These are phyloP conservation scores for Beroe ovata DNA, from an alignment of 37 sponge, comb jelly and placozoan species.

Conservation along the genomic window DNA sequence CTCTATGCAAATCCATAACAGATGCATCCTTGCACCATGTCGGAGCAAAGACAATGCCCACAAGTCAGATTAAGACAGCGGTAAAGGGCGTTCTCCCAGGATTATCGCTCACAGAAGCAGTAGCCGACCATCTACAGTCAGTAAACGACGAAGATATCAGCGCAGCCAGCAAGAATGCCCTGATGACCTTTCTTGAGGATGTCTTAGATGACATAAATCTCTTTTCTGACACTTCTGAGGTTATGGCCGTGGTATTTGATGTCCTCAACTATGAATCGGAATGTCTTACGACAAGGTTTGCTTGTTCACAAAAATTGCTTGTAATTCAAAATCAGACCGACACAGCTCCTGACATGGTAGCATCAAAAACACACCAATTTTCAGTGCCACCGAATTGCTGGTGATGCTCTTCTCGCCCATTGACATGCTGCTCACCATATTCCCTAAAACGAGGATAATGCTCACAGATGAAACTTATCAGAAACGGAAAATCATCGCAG, in stretches of 20 bases:
- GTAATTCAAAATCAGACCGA: too few species aligned
- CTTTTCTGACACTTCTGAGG: conserved; percentile 45
- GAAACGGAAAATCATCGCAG: conserved; percentile 7
- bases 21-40: conserved; percentile 1
- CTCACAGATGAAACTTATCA: conserved; percentile 13
- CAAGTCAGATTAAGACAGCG: conserved; percentile 8
- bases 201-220: conserved; percentile 15
- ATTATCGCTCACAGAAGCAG: conserved; percentile 19
- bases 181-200: conserved; percentile 31
- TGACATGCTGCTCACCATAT: neutral
- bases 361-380: neutral
- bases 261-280: conserved; percentile 45
- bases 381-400: conserved; percentile 49
- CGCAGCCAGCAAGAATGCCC: neutral
- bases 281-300: conserved; percentile 26
- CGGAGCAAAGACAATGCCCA: neutral
- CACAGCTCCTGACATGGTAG: too few species aligned
- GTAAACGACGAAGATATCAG: neutral
- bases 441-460: conserved; percentile 59
- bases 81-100: conserved; percentile 13
- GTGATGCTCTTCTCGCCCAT: conserved; percentile 46
- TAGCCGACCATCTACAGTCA: neutral
- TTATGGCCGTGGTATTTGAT: conserved; percentile 22
- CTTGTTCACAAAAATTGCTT: too few species aligned
- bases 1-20: neutral